Base-by-base conservation (phyloP, 2,888 invertebrate species). In the Cheilosia variabilis region DNA sequence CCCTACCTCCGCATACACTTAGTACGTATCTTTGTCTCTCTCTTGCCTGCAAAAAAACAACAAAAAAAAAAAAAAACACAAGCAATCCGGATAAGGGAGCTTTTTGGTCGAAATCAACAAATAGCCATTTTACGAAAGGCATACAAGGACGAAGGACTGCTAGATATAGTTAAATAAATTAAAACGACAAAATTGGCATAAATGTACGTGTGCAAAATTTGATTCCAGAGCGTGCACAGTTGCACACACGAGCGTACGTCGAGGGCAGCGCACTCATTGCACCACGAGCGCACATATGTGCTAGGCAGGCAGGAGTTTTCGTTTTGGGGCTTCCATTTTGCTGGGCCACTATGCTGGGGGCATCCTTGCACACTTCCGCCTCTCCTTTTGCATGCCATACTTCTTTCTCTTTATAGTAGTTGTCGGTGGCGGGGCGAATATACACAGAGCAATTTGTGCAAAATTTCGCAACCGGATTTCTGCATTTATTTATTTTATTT, bases 101-200 rank as follows among this genome's bases (percentile, higher is more conserved):
- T 78, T 78, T 83, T 60, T 75, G 69, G 75, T 66, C 47, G 58
- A 79, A 80, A 84, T 84, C 80, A 80, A 84, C 79, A 84, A 84
- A 79, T 75, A 84, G 63, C 84, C 79, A 52, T 41, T 62, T 60
- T 53, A 41, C 17, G 5, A 22, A 41, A 22, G 47, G 58, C 4
- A 17, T 17, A 15, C 50, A 22, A 24, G 53, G 66, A 27, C 24
- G 19, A 37, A 24, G 34, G 45, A 62, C 53, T 27, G 17, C 34
- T 17, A n/a, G 65, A 80, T 75, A 53, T 43, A 72, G 86, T 77
- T 86, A 81, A 77, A 86, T 81, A 86, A 86, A 81, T 86, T 86
- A 86, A 86, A 86, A 80, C 76, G 86, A 86, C 86, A 86, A 81
- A 80, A 86, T 86, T 86, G 86, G 76, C 80, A 76, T 76, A 84